These are phyloP conservation scores for Notechis scutatus DNA, from an alignment of 2,113 vertebrate genomes.

Conservation along the genomic window DNA sequence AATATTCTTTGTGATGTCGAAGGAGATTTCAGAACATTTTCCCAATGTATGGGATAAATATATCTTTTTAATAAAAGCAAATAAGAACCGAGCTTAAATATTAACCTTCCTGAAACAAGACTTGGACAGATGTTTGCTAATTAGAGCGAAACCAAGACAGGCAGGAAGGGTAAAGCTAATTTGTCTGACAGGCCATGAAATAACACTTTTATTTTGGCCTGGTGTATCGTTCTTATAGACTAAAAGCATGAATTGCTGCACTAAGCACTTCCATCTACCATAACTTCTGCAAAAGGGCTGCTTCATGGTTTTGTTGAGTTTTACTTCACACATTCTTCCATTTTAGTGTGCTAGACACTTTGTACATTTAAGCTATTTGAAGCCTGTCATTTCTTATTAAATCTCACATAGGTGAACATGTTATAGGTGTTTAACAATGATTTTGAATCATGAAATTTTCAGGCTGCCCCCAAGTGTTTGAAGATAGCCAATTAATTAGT, in stretches of 20 bases:
- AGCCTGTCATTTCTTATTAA: neutral
- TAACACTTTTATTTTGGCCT: conserved; percentile 31
- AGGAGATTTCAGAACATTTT: neutral
- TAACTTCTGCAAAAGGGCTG: neutral
- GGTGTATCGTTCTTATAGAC: neutral
- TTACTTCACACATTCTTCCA: neutral
- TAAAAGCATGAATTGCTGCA: conserved; percentile 11
- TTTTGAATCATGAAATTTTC: neutral
- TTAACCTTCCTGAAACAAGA: conserved; percentile 29
- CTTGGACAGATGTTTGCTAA: conserved; percentile 9
- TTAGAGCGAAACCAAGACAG: conserved; percentile 12
- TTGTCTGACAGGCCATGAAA: conserved; percentile 36
- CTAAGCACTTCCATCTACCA: conserved; percentile 3
- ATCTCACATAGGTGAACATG: neutral
- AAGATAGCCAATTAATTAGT: neutral
- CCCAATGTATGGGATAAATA: neutral
- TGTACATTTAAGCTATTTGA: neutral
- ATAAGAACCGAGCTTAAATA: neutral
- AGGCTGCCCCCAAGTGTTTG: neutral
- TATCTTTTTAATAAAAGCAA: conserved; percentile 12
- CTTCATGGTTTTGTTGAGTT: conserved; percentile 1
- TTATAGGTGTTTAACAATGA: neutral
- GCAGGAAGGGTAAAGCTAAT: conserved; percentile 32
- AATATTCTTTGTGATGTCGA: neutral
- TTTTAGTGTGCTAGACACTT: conserved; percentile 7